Percentiles rank a stretch among this genome's conserved stretches.
These are phyloP conservation scores for Nephrocerus scutellatus DNA, from an alignment of 2,888 invertebrate genomes.

Conservation along the genomic window DNA sequence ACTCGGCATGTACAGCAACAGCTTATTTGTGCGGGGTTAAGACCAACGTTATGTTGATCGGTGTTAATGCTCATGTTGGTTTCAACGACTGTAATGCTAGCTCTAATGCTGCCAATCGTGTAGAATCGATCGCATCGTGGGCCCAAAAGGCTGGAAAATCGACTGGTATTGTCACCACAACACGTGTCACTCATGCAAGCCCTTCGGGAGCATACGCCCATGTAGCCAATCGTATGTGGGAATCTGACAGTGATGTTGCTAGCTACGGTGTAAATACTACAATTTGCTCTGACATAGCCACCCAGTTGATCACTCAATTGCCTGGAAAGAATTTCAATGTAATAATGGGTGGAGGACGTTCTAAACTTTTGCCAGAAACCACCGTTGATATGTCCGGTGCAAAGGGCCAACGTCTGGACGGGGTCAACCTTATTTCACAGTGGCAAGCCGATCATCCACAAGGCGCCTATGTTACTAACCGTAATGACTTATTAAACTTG, in stretches of 20 bases:
- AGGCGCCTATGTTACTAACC: slow-evolving; percentile 55
- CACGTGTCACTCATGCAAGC: slow-evolving; percentile 72
- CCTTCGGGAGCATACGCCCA: slow-evolving; percentile 61
- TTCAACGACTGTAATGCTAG: slow-evolving; percentile 57
- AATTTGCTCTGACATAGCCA: slow-evolving; percentile 63
- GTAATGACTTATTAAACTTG: slow-evolving; percentile 50
- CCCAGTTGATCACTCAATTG: slow-evolving; percentile 59
- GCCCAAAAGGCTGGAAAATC: slow-evolving; percentile 57
- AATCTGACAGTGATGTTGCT: slow-evolving; percentile 56
- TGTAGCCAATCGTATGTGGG: slow-evolving; percentile 63
- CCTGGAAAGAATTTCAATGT: slow-evolving; percentile 67
- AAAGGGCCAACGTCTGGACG: slow-evolving; percentile 56
- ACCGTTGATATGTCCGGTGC: slow-evolving; percentile 46
- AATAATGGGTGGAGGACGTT: slow-evolving; percentile 69
- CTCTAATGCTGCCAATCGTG: slow-evolving; percentile 53
- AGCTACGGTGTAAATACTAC: slow-evolving; percentile 20
- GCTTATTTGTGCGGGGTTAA: slow-evolving; percentile 57
- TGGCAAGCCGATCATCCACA: slow-evolving; percentile 55
- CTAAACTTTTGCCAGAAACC: slow-evolving; percentile 57
- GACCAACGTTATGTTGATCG: slow-evolving; percentile 59
- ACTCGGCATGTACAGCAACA: slow-evolving; percentile 59
- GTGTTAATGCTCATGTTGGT: slow-evolving; percentile 62
- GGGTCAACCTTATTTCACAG: slow-evolving; percentile 56
- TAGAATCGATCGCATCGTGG: slow-evolving; percentile 61
- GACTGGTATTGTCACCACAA: slow-evolving; percentile 66